A percentile compares a stretch with the other conserved stretches of the same genome.
phyloP scores from a whole-genome alignment of 2,113 vertebrate genomes.

The Anseranas semipalmata region DNA sequence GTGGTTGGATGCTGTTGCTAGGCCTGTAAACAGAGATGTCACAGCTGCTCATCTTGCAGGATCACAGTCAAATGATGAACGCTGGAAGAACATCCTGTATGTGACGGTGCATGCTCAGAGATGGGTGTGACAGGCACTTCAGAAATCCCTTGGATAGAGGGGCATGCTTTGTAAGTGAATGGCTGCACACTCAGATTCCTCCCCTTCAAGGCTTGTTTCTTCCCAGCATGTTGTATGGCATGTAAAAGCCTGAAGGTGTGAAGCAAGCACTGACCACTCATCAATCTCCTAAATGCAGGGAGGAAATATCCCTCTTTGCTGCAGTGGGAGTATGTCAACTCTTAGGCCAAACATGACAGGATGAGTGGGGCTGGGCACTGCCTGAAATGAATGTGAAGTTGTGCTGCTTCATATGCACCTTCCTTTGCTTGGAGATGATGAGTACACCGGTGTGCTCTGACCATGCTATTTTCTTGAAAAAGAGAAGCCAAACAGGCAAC shows the following conservation, averaged over 20 bases:
- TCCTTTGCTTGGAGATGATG: not conserved
- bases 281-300: not conserved
- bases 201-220: not conserved
- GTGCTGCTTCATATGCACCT: not conserved
- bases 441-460: not conserved
- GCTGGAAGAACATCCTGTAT: not conserved
- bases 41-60: not conserved
- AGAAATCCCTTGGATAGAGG: not conserved
- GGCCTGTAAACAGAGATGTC: not conserved
- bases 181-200: not conserved
- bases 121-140: not conserved
- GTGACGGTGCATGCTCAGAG: not conserved
- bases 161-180: not conserved
- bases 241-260: not conserved
- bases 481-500: not conserved
- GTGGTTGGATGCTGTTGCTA: not conserved
- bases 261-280: not conserved
- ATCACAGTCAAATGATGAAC: not conserved
- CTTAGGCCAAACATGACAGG: not conserved
- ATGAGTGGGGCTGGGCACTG: too few relatives aligned
- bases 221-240: not conserved
- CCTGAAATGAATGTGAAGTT: not conserved
- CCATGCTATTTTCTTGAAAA: not conserved
- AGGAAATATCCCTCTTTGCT: not conserved
- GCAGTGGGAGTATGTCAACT: fast-evolving